These are phyloP conservation scores for Scaptomyza hsui DNA, from an alignment of 1,140 invertebrate genomes.

Conservation along the genomic window DNA sequence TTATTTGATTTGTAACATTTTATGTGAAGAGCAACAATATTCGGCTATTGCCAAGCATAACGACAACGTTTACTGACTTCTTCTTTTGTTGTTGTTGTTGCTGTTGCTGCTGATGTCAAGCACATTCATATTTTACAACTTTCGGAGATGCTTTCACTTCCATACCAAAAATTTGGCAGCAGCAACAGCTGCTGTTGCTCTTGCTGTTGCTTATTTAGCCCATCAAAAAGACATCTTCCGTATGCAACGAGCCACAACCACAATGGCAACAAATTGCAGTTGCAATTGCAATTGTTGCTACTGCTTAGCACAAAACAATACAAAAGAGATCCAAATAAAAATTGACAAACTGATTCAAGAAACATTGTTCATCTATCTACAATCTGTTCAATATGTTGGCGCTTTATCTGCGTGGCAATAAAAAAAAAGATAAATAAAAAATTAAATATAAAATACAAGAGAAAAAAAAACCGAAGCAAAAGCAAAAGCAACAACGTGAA, in stretches of 20 bases:
- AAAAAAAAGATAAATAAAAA: slow-evolving; percentile 7
- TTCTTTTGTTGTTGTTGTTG: slow-evolving; percentile 28
- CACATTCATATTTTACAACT: slow-evolving; percentile 70
- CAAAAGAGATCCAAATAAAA: neutral
- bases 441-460: slow-evolving; percentile 12
- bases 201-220: slow-evolving; percentile 26
- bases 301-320: neutral
- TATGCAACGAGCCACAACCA: slow-evolving; percentile 12
- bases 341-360: slow-evolving; percentile 21
- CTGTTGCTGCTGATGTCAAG: slow-evolving; percentile 28
- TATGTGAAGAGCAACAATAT: neutral
- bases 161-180: slow-evolving; percentile 66
- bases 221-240: slow-evolving; percentile 31
- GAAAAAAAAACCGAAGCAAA: slow-evolving; percentile 30
- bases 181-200: slow-evolving; percentile 29
- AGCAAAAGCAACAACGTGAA: slow-evolving; percentile 51
- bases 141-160: slow-evolving; percentile 78
- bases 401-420: slow-evolving; percentile 34
- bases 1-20: no score
- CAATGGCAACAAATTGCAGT: slow-evolving; percentile 29
- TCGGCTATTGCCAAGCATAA: slow-evolving; percentile 9
- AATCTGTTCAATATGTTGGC: neutral
- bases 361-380: neutral
- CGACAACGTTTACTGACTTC: neutral
- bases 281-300: slow-evolving; percentile 20